These are phyloP conservation scores for Lates japonicus DNA, from an alignment of 2,797 vertebrate genomes.

Conservation along the genomic window DNA sequence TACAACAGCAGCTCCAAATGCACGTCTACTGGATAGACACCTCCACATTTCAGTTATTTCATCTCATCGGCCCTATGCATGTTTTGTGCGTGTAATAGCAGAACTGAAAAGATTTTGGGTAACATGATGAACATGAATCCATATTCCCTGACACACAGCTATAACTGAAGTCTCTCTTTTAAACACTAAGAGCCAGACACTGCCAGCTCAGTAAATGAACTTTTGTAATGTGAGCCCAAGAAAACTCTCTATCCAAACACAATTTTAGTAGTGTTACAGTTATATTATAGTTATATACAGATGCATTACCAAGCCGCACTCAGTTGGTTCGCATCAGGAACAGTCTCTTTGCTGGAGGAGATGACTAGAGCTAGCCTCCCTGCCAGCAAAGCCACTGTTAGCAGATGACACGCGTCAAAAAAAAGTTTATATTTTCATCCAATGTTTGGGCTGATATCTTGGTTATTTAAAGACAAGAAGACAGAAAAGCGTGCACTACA, in stretches of 20 bases:
- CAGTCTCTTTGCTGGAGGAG: too few relatives aligned
- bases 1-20: neutral
- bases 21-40: neutral
- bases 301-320: too few relatives aligned
- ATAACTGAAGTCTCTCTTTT: constrained; percentile 7
- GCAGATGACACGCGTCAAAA: too few relatives aligned
- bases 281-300: too few relatives aligned
- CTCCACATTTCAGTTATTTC: neutral
- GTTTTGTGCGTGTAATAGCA: neutral
- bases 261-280: neutral
- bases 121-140: constrained; percentile 26
- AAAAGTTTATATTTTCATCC: too few relatives aligned
- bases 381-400: too few relatives aligned
- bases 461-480: too few relatives aligned
- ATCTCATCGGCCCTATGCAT: neutral
- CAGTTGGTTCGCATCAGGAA: too few relatives aligned
- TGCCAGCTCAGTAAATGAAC: constrained; percentile 17
- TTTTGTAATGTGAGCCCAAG: constrained; percentile 28
- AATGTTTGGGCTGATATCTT: too few relatives aligned
- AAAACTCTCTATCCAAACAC: neutral
- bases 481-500: too few relatives aligned
- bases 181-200: constrained; percentile 10
- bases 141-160: neutral
- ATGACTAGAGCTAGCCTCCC: too few relatives aligned
- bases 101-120: neutral